Evolutionary conservation across 2,113 vertebrate species (phyloP).

Genomic region (Malurus alboscapulatus): DNA sequence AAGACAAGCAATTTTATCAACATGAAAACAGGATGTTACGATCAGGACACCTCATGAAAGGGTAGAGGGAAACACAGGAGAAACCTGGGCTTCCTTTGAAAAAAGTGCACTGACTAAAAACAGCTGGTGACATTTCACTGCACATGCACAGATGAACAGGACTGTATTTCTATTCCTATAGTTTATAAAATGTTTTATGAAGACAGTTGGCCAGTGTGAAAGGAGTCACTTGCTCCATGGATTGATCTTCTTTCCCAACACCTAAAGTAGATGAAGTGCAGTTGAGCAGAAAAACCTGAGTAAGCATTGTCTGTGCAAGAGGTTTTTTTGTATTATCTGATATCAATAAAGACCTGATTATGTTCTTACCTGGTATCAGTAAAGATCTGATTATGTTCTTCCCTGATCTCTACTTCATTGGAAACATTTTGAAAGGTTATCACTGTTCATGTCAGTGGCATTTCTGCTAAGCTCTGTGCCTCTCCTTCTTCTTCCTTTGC

Average conservation of each 20-base stretch:
- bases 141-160: background rate
- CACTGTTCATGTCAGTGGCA: background rate
- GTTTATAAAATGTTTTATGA: background rate
- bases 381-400: background rate
- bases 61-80: background rate
- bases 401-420: background rate
- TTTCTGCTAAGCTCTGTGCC: background rate
- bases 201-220: background rate
- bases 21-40: background rate
- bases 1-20: background rate
- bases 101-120: background rate
- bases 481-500: background rate
- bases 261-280: background rate
- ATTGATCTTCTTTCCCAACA: background rate
- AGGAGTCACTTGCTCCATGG: background rate
- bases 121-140: background rate
- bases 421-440: background rate
- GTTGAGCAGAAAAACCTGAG: background rate
- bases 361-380: background rate
- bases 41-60: background rate
- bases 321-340: background rate
- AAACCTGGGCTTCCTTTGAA: background rate
- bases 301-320: background rate
- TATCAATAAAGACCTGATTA: background rate
- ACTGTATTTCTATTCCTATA: background rate